Base-by-base conservation (phyloP, 1,140 invertebrate genomes). In the Plectrocnemia conspersa region DNA sequence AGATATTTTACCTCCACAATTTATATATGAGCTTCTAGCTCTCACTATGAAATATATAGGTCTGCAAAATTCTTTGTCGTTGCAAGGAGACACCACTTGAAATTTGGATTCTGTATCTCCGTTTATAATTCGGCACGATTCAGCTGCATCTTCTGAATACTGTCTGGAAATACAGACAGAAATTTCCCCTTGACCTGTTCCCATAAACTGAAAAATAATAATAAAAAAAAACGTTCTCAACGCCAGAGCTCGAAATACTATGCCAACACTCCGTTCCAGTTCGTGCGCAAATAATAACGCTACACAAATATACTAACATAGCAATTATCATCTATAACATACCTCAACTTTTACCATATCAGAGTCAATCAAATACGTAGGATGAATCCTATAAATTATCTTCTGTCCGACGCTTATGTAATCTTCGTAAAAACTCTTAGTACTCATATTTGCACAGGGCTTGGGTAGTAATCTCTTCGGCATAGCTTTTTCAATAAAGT, bases 301-400 rank as follows among this genome's bases (percentile, higher is more conserved):
- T 40, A 10, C 6, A 9, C 16, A n/a, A 11, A 11, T 10, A 40
- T 40, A 10, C 7, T 16, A 40, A 9, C 10, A 11, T 16, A 40
- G 7, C 16, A 16, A 40, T 40, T 10, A 11, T 11, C 7, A 40
- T 10, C 6, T 21, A 22, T 22, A 9, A 58, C 46, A 25, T 62
- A 71, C 73, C 64, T 72, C 66, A 29, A 74, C 57, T 53, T 64
- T 65, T 18, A 74, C 54, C 1, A 68, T 33, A 2, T 62, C 19
- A 49, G 68, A 67, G 38, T 68, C 61, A 33, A 61, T 63, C 56
- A 76, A 61, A 62, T 71, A 69, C 52, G 64, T 73, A 1, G 72
- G 71, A 64, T 76, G 72, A 48, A 76, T 73, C 1, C 71, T 64
- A 52, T 74, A 76, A 3, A 59, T 49, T 23, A 66, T 67, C 35